A percentile compares a stretch with the other conserved stretches of the same genome.
phyloP scores from a whole-genome alignment of 2,888 invertebrate species.

The Morpho achilles region DNA sequence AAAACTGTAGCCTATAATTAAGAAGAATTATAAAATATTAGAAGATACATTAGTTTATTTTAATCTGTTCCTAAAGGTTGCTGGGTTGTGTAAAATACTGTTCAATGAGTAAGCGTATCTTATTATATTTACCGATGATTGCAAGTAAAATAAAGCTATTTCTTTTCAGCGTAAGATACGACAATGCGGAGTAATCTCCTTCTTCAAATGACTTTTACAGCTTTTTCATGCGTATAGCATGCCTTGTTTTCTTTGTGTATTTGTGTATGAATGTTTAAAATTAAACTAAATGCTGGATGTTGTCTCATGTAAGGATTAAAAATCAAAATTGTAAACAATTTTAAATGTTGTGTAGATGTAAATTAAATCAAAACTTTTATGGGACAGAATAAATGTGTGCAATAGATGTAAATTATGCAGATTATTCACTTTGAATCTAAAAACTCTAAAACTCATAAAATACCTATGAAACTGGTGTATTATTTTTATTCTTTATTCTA shows the following conservation, averaged over 20 bases:
- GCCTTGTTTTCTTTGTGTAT: constrained; percentile 2
- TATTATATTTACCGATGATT: too few species aligned
- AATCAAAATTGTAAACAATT: neutral
- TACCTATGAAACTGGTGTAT: too few species aligned
- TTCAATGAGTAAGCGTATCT: too few species aligned
- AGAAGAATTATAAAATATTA: too few species aligned
- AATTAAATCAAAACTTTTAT: neutral
- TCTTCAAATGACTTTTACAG: neutral
- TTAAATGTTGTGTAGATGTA: neutral
- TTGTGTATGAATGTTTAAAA: constrained; percentile 6
- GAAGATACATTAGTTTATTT: too few species aligned
- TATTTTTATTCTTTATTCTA: too few species aligned
- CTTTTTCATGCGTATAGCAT: neutral
- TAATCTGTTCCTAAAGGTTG: too few species aligned
- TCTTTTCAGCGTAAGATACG: constrained; percentile 71
- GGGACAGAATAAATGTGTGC: constrained; percentile 1
- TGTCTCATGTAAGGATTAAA: constrained; percentile 3
- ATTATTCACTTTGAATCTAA: neutral
- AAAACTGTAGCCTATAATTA: too few species aligned
- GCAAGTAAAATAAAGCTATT: neutral
- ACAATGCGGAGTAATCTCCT: constrained; percentile 62
- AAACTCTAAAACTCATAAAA: too few species aligned
- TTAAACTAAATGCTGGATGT: constrained; percentile 2
- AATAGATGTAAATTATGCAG: neutral
- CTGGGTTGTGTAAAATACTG: too few species aligned